Conservation (phyloP, 1,140 invertebrate species). For the Melanaphis sacchari region DNA sequence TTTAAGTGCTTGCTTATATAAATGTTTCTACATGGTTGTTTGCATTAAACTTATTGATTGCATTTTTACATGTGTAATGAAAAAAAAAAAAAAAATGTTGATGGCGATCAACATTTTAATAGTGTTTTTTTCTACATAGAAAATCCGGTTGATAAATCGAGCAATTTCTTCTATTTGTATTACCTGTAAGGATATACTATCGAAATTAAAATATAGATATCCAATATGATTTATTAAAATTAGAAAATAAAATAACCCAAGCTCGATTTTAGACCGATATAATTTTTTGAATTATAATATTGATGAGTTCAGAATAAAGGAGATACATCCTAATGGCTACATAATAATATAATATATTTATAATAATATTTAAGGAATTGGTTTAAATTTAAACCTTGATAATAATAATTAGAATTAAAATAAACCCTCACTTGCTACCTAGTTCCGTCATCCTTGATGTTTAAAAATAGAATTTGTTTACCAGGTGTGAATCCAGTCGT, state of each 20-base stretch:
- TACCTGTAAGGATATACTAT: neutral
- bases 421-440: neutral
- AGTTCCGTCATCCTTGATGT: conserved; percentile 28
- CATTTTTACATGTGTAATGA: neutral
- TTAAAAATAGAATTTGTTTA: conserved; percentile 4
- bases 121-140: neutral
- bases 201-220: neutral
- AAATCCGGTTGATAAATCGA: neutral
- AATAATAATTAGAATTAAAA: conserved; percentile 8
- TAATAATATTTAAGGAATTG: too few relatives aligned
- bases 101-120: neutral
- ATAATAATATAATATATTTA: neutral
- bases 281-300: neutral
- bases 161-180: neutral
- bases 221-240: neutral
- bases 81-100: neutral
- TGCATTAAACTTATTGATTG: neutral
- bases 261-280: neutral
- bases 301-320: neutral
- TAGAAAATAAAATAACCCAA: neutral
- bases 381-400: neutral
- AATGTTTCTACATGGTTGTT: too few relatives aligned
- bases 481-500: conserved; percentile 44
- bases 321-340: too few relatives aligned
- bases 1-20: neutral